Base-by-base conservation (phyloP, 1,140 invertebrate species). In the Piezodorus guildinii region DNA sequence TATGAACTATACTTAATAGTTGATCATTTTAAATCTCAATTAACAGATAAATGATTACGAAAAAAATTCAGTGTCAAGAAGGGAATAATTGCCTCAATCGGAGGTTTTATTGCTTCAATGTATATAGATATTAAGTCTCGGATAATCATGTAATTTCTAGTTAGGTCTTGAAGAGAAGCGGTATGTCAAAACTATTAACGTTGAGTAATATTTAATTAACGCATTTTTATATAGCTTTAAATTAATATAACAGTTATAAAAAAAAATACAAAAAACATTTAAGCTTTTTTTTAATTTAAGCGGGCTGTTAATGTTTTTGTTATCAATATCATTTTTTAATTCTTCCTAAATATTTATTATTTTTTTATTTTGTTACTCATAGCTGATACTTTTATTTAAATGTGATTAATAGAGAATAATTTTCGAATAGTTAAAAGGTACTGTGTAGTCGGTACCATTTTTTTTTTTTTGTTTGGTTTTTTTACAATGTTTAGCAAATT, bases 151-250 rank as follows among this genome's bases (percentile, higher is more conserved):
- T 56, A 56, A 56, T 25, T 23, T 10, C 23, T 56, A 56, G 52
- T 56, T 56, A 56, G 23, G 15, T 23, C 4, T 56, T 16, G 23
- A 56, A 39, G 34, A 39, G 34, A 56, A 56, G 17, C 23, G 52
- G 19, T 23, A 56, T 25, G 52, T 56, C 17, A 56, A 56, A 56
- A 19, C 17, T 56, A 56, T 56, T 56, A 56, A 56, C 52, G 52
- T 56, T 56, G 52, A 56, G 52, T 56, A 56, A 56, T 56, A 16
- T 56, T 56, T 23, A 56, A 23, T 19, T 56, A 56, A 56, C 23
- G 52, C 52, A 56, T 56, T 56, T 56, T 56, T 56, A 56, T 56
- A 56, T 56, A 56, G 23, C 23, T 56, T 56, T 56, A 56, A 56
- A 56, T 56, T 56, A 25, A 56, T 23, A 23, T 56, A 56, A 56